Conservation (phyloP, 2,888 invertebrate species). For the Amphipyra tragopoginis region DNA sequence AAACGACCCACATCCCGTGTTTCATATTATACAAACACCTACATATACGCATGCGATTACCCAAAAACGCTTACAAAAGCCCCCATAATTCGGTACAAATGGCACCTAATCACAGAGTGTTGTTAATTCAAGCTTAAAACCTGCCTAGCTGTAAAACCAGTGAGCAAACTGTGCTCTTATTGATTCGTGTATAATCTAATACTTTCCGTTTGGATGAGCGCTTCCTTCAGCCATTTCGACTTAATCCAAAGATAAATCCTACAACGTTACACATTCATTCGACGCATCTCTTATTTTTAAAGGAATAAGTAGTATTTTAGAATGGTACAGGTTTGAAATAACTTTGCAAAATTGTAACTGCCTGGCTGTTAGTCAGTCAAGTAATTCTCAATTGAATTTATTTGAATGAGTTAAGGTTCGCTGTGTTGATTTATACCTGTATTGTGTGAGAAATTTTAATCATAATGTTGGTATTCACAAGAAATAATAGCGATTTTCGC, state of each 20-base stretch:
- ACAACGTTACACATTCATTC: slow-evolving; percentile 9
- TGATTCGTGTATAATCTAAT: slow-evolving; percentile 71
- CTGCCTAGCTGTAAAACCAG: slow-evolving; percentile 51
- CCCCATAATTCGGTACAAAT: slow-evolving; percentile 16
- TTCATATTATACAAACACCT: not conserved
- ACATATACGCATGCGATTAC: not conserved
- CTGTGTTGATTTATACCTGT: slow-evolving; percentile 48
- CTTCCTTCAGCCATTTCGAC: slow-evolving; percentile 53
- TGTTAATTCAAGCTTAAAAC: slow-evolving; percentile 58
- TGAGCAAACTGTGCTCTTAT: slow-evolving; percentile 56
- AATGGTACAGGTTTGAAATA: not conserved
- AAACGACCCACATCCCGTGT: not conserved
- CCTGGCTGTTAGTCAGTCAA: slow-evolving; percentile 55
- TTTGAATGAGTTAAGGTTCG: slow-evolving; percentile 55
- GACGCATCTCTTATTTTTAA: slow-evolving; percentile 7
- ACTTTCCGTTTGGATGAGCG: slow-evolving; percentile 63
- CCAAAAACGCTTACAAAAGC: slow-evolving; percentile 30
- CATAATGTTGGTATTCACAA: slow-evolving; percentile 1
- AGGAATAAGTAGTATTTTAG: not conserved
- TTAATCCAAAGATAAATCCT: slow-evolving; percentile 53
- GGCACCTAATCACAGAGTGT: slow-evolving; percentile 30
- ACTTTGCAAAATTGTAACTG: slow-evolving; percentile 39
- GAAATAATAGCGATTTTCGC: not conserved
- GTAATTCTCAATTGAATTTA: slow-evolving; percentile 58
- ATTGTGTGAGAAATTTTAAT: slow-evolving; percentile 35